phyloP scores from a whole-genome alignment of 2,113 vertebrate genomes.

The Crotalus viridis region DNA sequence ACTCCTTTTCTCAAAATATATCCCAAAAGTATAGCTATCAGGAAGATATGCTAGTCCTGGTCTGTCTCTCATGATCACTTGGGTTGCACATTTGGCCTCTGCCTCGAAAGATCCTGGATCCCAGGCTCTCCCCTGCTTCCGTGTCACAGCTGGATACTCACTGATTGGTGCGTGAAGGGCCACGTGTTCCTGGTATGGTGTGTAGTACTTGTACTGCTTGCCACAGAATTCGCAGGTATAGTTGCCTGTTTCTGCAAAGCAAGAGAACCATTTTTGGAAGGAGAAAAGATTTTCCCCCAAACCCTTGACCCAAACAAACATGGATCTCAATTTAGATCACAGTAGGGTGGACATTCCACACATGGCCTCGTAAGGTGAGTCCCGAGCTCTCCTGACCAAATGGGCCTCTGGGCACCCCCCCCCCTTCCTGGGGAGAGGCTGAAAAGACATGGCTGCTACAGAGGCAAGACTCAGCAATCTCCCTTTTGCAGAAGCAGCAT shows the following conservation, averaged over 20 bases:
- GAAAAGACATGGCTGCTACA: not conserved
- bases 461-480: not conserved
- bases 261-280: conserved; percentile 15
- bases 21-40: not conserved
- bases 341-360: not conserved
- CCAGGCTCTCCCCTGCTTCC: accelerated
- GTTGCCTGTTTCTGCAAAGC: conserved; percentile 89
- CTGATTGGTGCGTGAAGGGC: conserved; percentile 96
- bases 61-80: not conserved
- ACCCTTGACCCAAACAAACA: not conserved
- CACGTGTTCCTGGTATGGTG: conserved; percentile 97
- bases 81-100: not conserved
- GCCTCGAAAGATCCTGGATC: not conserved
- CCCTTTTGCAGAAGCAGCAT: not conserved
- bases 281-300: not conserved
- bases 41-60: not conserved
- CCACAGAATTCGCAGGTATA: conserved; percentile 97
- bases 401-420: not conserved
- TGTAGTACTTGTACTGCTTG: conserved; percentile 99
- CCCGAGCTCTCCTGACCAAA: not conserved
- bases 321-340: not conserved
- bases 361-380: not conserved
- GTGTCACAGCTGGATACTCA: conserved; percentile 71
- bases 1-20: no score
- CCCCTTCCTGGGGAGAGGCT: not conserved